Evolutionary conservation across 2,888 invertebrate genomes (phyloP).

Genomic region (Orthosia incerta): DNA sequence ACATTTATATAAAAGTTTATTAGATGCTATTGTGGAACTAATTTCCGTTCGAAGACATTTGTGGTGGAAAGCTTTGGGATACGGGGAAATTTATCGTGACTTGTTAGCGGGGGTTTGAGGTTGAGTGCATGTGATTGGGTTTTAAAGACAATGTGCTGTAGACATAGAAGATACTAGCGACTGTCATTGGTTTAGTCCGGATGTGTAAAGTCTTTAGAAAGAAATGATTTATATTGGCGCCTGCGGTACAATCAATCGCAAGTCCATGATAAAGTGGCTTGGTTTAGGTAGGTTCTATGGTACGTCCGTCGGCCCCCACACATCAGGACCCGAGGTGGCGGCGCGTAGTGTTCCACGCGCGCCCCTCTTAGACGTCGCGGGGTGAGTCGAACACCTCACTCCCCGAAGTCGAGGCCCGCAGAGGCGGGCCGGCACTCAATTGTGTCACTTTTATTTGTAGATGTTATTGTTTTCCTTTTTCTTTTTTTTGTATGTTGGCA

Average conservation of each 20-base stretch:
- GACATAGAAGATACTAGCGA: neutral
- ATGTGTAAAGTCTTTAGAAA: neutral
- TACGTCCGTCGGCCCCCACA: too few species aligned
- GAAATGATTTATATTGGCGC: neutral
- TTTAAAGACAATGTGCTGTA: slow-evolving; percentile 11
- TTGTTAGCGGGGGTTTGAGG: slow-evolving; percentile 17
- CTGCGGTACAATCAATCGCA: neutral
- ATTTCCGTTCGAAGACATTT: slow-evolving; percentile 53
- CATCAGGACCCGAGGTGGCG: too few species aligned
- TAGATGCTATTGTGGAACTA: slow-evolving; percentile 44
- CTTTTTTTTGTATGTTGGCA: too few species aligned
- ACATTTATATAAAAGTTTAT: slow-evolving; percentile 63
- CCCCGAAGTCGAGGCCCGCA: too few species aligned
- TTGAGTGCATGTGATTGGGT: neutral
- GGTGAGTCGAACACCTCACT: too few species aligned
- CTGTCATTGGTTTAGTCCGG: neutral
- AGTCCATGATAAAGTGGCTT: neutral
- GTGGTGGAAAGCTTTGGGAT: slow-evolving; percentile 37
- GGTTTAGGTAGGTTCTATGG: too few species aligned
- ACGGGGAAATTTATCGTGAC: slow-evolving; percentile 19
- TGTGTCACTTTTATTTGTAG: too few species aligned
- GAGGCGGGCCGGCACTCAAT: too few species aligned
- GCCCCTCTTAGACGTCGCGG: too few species aligned
- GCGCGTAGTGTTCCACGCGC: too few species aligned
- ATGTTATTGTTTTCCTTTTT: too few species aligned